phyloP scores from a whole-genome alignment of 2,797 vertebrate species.

The Smutsia gigantea region DNA sequence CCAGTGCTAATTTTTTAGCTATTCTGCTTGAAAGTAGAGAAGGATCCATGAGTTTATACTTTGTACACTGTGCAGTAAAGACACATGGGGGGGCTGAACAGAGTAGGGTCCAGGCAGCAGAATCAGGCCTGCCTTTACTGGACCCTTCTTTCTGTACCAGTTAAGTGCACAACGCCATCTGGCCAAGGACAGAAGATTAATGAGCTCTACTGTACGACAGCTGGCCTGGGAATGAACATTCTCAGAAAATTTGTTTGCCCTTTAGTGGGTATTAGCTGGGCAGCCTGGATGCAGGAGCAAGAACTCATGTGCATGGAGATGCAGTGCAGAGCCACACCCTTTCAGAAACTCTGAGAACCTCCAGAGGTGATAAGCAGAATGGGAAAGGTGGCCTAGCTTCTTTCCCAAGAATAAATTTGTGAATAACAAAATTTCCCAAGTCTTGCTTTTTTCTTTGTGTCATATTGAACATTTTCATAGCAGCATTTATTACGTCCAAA shows the following conservation, averaged over 20 bases:
- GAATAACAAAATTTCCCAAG: background rate
- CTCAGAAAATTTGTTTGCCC: background rate
- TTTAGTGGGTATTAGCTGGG: background rate
- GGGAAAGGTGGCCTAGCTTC: background rate
- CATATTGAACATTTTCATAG: background rate
- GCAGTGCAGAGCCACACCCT: background rate
- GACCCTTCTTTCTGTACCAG: background rate
- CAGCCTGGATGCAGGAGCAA: background rate
- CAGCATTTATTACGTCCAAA: conserved; percentile 54
- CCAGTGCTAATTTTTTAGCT: background rate
- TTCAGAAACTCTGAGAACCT: background rate
- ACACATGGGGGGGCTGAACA: rapidly evolving
- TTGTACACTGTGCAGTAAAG: rapidly evolving
- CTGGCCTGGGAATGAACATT: background rate
- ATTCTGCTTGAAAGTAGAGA: background rate
- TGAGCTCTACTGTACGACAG: conserved; percentile 16
- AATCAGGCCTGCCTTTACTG: background rate
- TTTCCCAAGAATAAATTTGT: background rate
- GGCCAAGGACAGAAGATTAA: background rate
- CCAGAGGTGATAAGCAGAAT: background rate
- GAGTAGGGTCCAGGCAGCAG: background rate
- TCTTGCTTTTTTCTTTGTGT: background rate
- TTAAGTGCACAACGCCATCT: background rate
- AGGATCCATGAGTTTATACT: background rate
- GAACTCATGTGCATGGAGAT: background rate